Evolutionary conservation across 2,797 vertebrate genomes (phyloP).

Genomic region (Ctenosaura bakeri): DNA sequence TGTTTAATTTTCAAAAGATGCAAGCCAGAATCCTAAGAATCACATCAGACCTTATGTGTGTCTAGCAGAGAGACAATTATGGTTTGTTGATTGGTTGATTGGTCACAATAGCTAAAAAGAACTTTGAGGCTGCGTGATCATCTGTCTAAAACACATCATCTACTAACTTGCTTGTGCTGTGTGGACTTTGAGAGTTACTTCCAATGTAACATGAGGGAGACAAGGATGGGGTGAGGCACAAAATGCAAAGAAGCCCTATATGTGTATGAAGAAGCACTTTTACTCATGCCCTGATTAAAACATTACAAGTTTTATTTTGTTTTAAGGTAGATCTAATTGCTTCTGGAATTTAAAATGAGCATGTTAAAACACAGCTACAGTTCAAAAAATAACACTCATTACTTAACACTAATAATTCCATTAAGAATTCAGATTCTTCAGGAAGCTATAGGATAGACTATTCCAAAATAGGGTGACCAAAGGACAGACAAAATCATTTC

Average conservation of each 20-base stretch:
- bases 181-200: neutral
- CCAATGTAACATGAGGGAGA: neutral
- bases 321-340: neutral
- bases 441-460: neutral
- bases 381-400: neutral
- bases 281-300: neutral
- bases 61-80: neutral
- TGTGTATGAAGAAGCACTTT: neutral
- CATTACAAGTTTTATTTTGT: neutral
- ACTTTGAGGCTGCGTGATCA: neutral
- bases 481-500: neutral
- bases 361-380: neutral
- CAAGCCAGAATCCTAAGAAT: neutral
- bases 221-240: neutral
- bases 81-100: neutral
- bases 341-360: neutral
- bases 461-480: neutral
- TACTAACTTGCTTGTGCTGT: too few species aligned
- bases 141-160: neutral
- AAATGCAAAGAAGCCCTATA: neutral
- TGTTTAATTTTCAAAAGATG: neutral
- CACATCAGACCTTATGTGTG: neutral
- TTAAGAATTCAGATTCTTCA: conserved; percentile 10
- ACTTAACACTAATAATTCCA: neutral
- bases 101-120: conserved; percentile 6